Percentiles rank a stretch among this genome's conserved stretches.
Evolutionary conservation across 2,797 vertebrate genomes (phyloP).

Genomic region (Acanthurus leucopareius): DNA sequence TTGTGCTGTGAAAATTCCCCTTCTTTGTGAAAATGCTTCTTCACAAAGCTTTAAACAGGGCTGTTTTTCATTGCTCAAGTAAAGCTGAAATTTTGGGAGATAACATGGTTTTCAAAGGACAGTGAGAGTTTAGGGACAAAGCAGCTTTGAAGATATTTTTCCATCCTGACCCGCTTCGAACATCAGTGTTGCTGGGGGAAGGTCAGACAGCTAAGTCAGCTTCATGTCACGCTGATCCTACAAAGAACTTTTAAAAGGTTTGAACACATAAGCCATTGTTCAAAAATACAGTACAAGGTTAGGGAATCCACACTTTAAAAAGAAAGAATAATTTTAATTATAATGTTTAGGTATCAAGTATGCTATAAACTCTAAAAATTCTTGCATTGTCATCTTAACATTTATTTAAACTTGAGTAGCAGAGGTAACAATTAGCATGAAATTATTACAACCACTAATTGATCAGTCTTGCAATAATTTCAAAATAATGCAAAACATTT

Average conservation of each 20-base stretch:
- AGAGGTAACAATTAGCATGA: not conserved
- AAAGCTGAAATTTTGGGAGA: not conserved
- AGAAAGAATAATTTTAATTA: not conserved
- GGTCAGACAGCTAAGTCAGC: not conserved
- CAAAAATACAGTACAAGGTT: not conserved
- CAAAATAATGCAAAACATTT: not conserved
- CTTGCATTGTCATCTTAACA: not conserved
- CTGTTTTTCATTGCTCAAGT: not conserved
- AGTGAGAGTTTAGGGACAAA: not conserved
- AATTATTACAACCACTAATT: not conserved
- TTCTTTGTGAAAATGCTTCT: not conserved
- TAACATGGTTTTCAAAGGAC: not conserved
- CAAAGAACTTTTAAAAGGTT: not conserved
- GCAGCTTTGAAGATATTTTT: conserved; percentile 6
- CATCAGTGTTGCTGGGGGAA: conserved; percentile 7
- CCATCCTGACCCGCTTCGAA: conserved; percentile 41
- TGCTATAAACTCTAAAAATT: not conserved
- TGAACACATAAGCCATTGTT: not conserved
- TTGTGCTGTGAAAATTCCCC: not conserved
- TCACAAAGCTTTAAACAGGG: not conserved
- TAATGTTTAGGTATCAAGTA: not conserved
- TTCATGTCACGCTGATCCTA: conserved; percentile 21
- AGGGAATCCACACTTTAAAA: not conserved
- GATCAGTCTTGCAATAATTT: not conserved
- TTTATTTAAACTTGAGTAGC: not conserved